phyloP scores from a whole-genome alignment of 2,797 vertebrate species.

The Pteropus rufus region DNA sequence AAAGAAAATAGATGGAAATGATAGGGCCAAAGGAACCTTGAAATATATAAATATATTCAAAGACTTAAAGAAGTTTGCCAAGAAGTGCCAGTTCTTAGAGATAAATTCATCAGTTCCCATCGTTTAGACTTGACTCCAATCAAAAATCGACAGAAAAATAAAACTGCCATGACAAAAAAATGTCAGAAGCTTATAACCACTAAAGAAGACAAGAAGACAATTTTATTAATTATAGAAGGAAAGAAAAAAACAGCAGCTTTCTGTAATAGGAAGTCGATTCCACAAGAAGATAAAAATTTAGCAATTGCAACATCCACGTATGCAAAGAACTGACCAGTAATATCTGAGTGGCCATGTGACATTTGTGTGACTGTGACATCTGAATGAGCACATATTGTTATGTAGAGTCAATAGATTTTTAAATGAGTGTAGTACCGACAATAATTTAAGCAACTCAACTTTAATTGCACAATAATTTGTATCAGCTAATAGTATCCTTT shows the following conservation, averaged over 20 bases:
- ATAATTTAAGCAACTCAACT: neutral
- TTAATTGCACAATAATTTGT: neutral
- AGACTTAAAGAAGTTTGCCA: neutral
- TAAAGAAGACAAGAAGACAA: neutral
- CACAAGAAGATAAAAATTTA: neutral
- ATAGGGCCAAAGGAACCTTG: neutral
- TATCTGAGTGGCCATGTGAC: neutral
- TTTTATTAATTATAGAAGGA: neutral
- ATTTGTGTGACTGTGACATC: neutral
- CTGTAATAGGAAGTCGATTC: neutral
- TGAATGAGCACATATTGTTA: neutral
- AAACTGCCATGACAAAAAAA: neutral
- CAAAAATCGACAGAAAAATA: neutral
- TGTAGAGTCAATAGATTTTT: neutral
- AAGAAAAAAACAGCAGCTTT: neutral
- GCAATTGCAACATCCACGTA: fast-evolving
- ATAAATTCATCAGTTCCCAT: neutral
- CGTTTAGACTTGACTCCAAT: neutral
- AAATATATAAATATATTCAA: neutral
- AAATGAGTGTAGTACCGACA: neutral
- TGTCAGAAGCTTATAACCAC: neutral
- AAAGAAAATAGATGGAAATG: neutral
- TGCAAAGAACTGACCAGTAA: neutral
- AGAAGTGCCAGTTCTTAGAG: neutral
- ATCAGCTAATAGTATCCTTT: neutral